Conservation (phyloP, 2,888 invertebrate species). For the Eristalis intricaria region DNA sequence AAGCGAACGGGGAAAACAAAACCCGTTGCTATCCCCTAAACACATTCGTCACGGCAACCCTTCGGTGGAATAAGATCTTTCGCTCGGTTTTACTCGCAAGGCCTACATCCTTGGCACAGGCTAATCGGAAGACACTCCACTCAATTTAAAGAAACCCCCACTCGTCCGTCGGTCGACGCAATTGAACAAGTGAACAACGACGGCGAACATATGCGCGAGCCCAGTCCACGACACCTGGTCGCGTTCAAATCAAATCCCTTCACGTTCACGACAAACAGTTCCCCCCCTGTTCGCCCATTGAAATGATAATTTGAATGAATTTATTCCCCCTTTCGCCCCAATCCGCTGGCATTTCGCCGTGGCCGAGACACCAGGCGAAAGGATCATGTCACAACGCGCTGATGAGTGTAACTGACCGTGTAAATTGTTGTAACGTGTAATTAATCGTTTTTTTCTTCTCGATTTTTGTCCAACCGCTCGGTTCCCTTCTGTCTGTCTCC, state of each 20-base stretch:
- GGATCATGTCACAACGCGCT: conserved; percentile 64
- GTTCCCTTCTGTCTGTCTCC: not conserved
- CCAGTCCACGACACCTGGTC: not conserved
- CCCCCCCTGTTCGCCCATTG: not conserved
- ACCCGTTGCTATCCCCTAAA: not conserved
- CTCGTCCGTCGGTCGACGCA: not conserved
- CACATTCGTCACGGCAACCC: not conserved
- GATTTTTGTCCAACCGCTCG: not conserved
- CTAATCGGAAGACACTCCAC: not conserved
- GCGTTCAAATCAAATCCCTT: not conserved
- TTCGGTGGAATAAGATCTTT: not conserved
- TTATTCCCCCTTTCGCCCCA: not conserved
- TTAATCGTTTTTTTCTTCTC: conserved; percentile 55
- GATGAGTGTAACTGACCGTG: conserved; percentile 72
- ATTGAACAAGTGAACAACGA: not conserved
- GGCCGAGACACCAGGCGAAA: conserved; percentile 17
- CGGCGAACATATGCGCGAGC: not conserved
- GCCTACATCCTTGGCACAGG: not conserved
- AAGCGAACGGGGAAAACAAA: not conserved
- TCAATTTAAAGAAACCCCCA: not conserved
- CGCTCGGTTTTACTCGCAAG: not conserved
- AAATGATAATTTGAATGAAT: not conserved
- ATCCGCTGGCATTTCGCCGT: not conserved
- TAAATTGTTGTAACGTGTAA: conserved; percentile 68
- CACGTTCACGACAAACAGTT: not conserved